A percentile compares a stretch with the other conserved stretches of the same genome.
phyloP scores from a whole-genome alignment of 2,797 vertebrate species.

The Nannoperca obscura region DNA sequence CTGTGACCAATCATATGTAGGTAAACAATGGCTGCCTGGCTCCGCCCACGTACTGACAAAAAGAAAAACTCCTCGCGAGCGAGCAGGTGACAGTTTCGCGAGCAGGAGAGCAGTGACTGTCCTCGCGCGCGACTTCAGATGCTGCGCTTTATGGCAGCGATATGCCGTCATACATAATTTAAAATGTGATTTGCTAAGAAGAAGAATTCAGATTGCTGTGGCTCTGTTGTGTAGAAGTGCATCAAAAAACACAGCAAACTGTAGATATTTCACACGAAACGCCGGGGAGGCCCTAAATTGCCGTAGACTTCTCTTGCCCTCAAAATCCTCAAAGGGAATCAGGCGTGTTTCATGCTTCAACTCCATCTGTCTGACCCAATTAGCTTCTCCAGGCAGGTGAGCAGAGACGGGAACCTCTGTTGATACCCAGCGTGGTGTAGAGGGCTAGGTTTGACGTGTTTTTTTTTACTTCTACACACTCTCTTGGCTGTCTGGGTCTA shows the following conservation, averaged over 20 bases:
- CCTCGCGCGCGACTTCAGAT: no score
- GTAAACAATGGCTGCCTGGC: no score
- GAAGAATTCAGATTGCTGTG: constrained; percentile 4
- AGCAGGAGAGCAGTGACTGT: no score
- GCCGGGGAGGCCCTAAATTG: constrained; percentile 27
- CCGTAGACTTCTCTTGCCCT: constrained; percentile 48
- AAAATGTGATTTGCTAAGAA: constrained; percentile 11
- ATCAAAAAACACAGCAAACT: constrained; percentile 24
- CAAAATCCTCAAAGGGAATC: constrained; percentile 66
- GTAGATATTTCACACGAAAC: constrained; percentile 37
- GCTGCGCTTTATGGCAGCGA: no score
- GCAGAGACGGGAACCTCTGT: constrained; percentile 53
- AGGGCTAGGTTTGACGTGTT: constrained; percentile 61
- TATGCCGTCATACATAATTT: no score
- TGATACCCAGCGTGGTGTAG: constrained; percentile 59
- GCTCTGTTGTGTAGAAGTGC: neutral
- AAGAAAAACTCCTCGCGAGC: no score
- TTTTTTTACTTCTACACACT: constrained; percentile 46
- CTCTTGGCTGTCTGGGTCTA: constrained; percentile 36
- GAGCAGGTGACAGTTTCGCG: no score
- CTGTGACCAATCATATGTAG: no score
- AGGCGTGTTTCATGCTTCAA: constrained; percentile 58
- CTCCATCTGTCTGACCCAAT: constrained; percentile 79
- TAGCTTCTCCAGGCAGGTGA: constrained; percentile 72
- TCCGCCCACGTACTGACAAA: no score